Base-by-base conservation (phyloP, 2,888 invertebrate genomes). In the Agonopterix arenella region DNA sequence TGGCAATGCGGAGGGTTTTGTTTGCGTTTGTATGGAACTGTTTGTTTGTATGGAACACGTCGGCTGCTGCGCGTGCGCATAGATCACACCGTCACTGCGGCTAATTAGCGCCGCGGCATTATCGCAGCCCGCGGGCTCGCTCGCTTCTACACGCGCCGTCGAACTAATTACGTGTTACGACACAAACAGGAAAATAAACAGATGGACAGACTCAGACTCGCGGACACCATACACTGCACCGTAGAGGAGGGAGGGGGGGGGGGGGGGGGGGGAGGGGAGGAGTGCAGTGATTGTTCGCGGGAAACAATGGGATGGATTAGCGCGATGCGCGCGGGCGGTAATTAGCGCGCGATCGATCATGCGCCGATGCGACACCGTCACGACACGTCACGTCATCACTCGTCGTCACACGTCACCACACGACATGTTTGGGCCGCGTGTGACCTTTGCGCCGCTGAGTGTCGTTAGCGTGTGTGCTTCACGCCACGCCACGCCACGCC, bases 41-140 rank as follows among this genome's bases (percentile, higher is more conserved):
- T 28, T 28, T 28, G 28, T 28, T 28, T 28, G 28, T 28, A 28
- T 28, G 28, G 28, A 28, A 28, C 28, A 28, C 28, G 8, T 36
- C 47, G 48, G 48, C 45, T 51, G 50, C 49, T 28, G 28, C 28
- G 28, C 44, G 9, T 10, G 28, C 28, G 28, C 7, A 28, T 28
- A 28, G 28, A 28, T 28, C 46, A 11, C 47, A 38, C 50, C 48
- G 53, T 80, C 80, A 80, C 73, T 63, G 60, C 59, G 55, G 71
- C 71, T 81, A 78, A 80, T 80, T 74, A 80, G 73, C 28, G 28
- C 28, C 28, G 28, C 7, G 28, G 28, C 28, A 5, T 1, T 28
- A 28, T 5, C 44, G 18, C 44, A 0, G 8, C 48, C 43, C 18
- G 47, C 50, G 45, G 48, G 40, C 47, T 45, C 43, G 51, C 46